Conservation (phyloP, 2,797 vertebrate species). For the Sebastes hubbsi region DNA sequence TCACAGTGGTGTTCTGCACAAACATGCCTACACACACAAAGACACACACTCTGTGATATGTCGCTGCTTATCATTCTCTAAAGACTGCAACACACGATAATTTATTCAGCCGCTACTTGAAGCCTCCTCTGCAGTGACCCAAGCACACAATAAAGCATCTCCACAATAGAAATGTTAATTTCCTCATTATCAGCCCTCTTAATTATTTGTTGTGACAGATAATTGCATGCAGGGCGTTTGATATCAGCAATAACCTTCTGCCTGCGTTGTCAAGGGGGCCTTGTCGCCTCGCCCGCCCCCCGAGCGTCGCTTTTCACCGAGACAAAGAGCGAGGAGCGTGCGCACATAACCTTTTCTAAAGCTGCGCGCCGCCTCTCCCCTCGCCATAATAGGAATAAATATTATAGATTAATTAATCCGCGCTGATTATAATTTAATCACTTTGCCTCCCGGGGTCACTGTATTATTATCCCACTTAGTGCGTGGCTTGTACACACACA, state of each 20-base stretch:
- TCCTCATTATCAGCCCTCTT: conserved; percentile 92
- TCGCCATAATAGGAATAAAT: conserved; percentile 96
- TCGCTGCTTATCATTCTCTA: conserved; percentile 57
- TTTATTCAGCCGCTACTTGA: conserved; percentile 55
- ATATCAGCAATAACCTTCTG: conserved; percentile 99
- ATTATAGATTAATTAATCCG: conserved; percentile 99
- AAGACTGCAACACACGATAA: conserved; percentile 56
- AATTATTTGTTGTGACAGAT: conserved; percentile 99
- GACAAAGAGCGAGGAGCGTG: conserved; percentile 92
- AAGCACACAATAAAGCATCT: conserved; percentile 71
- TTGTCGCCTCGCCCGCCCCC: conserved; percentile 87
- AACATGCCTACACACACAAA: conserved; percentile 57
- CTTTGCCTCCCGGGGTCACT: conserved; percentile 87
- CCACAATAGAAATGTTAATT: conserved; percentile 99
- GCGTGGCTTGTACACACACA: conserved; percentile 62
- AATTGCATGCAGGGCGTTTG: conserved; percentile 94
- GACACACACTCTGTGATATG: not conserved
- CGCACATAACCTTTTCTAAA: conserved; percentile 89
- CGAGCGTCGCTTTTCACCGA: conserved; percentile 88
- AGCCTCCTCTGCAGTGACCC: conserved; percentile 74
- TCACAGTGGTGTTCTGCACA: not conserved
- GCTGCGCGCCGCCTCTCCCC: conserved; percentile 86
- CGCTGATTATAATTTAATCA: conserved; percentile 99
- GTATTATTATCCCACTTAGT: conserved; percentile 82
- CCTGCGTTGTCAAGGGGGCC: conserved; percentile 94